Evolutionary conservation across 1,140 invertebrate genomes (phyloP).

Genomic region (Meloidogyne hapla): DNA sequence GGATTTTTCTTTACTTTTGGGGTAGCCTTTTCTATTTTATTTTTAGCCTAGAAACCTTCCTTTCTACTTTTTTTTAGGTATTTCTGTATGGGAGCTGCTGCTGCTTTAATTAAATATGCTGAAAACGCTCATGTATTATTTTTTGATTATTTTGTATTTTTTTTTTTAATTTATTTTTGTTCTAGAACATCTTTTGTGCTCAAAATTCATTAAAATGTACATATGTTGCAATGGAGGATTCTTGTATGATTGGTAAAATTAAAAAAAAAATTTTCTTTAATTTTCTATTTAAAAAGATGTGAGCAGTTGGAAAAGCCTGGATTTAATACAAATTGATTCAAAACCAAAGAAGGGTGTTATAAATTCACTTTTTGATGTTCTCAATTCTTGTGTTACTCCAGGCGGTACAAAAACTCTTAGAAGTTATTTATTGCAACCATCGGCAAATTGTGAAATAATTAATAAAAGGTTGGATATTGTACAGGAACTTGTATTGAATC

Average conservation of each 20-base stretch:
- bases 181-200: conserved; percentile 73
- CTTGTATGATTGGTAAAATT: conserved; percentile 77
- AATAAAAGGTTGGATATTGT: conserved; percentile 47
- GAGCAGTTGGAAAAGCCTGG: conserved; percentile 64
- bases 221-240: conserved; percentile 78
- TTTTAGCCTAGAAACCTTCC: neutral
- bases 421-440: conserved; percentile 65
- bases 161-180: too few species aligned
- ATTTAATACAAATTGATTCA: conserved; percentile 66
- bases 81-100: conserved; percentile 77
- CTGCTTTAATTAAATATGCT: conserved; percentile 80
- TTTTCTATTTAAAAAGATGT: conserved; percentile 62
- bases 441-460: conserved; percentile 30
- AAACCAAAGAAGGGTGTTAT: conserved; percentile 52
- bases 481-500: conserved; percentile 45
- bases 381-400: conserved; percentile 78
- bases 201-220: conserved; percentile 77
- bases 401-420: conserved; percentile 76
- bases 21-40: too few species aligned
- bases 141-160: neutral
- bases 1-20: too few species aligned
- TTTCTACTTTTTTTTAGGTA: conserved; percentile 68
- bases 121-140: conserved; percentile 69
- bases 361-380: conserved; percentile 72
- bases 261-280: conserved; percentile 10